Base-by-base conservation (phyloP, 2,797 vertebrate species). In the Pipistrellus pygmaeus region DNA sequence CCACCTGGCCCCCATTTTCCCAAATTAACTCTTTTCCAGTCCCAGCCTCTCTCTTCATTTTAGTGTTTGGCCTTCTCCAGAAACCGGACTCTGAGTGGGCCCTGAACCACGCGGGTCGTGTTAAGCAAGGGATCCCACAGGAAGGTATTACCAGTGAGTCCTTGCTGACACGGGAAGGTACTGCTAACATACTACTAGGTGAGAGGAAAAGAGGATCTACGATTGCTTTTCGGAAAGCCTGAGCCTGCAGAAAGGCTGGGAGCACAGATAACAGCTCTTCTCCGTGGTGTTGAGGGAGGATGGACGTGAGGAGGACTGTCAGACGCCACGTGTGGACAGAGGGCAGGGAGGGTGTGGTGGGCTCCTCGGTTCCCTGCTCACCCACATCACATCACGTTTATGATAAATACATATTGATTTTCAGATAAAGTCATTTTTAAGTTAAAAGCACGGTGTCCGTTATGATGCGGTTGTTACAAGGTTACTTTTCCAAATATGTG, bases 361-460 rank as follows among this genome's bases (percentile, higher is more conserved):
- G 48, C 44, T 64, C 5, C 1, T 6, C 38, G 20, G 69, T 48
- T 86, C 82, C 89, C 64, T 48, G 75, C n/a, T 77, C 12, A 41
- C 3, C 41, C 41, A 51, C 32, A 8, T 69, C 38, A 46, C 6
- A 38, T 75, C 30, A 55, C 48, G 88, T 55, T 69, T 23, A 55
- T 20, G 57, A 64, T 38, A 85, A 62, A 25, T 35, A 51, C 13
- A 10, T 66, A 66, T 55, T 51, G 69, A 77, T 66, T 76, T 81
- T 64, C 85, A 35, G 46, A 57, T 35, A n/a, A 53, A 57, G 12
- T 83, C 53, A 92, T 66, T 85, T 71, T 88, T 57, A 89, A 82
- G 20, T 66, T 21, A 64, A 71, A 91, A 92, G 69, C 53, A 75
- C 30, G 12, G 55, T 30, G 46, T 12, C 38, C 8, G 5, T 44